Evolutionary conservation across 2,888 invertebrate genomes (phyloP), one percentile per base, ranked within the genome.

Genomic region (Drosophila tripunctata): DNA sequence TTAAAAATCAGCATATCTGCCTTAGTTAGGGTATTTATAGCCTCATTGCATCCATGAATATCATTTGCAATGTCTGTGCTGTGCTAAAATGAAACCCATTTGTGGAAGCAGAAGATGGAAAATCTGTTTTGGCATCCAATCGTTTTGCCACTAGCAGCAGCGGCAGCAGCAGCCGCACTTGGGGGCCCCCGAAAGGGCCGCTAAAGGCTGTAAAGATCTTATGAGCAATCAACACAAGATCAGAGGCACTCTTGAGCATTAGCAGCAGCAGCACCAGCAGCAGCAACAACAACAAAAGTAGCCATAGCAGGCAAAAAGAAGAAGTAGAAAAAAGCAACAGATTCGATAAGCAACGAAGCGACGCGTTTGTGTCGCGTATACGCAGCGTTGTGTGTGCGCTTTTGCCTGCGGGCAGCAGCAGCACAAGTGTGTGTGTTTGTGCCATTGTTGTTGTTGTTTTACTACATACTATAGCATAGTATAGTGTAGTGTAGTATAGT

Each of bases 361-460:
- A 82, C 61, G 77, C 84, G 81, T 80, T 24, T 31, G 68, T 78
- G 75, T 86, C 61, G 77, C 84, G 81, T 80, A 88, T 81, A 88
- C 81, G 81, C 87, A 73, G 69, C 45, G 84, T 83, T 50, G 71
- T 77, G 50, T 38, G 44, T 47, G 40, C 15, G 27, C 10, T 27
- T 27, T 45, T 44, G 69, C 55, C 43, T 61, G 44, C 35, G 48
- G 54, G 54, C 10, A n/a, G n/a, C n/a, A n/a, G n/a, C n/a, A n/a
- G n/a, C n/a, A n/a, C n/a, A n/a, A n/a, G n/a, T n/a, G n/a, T n/a
- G 30, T 44, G 38, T 67, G 54, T 73, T 43, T 64, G 35, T 72
- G 61, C 10, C 15, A 12, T 43, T 21, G 21, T 65, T 62, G 67
- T 68, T 75, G 50, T 48, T 75, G 73, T 51, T 79, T 69, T 79